Evolutionary conservation across 2,113 vertebrate species (phyloP), one percentile per base, ranked within the genome.

Genomic region (Oreochromis aureus): DNA sequence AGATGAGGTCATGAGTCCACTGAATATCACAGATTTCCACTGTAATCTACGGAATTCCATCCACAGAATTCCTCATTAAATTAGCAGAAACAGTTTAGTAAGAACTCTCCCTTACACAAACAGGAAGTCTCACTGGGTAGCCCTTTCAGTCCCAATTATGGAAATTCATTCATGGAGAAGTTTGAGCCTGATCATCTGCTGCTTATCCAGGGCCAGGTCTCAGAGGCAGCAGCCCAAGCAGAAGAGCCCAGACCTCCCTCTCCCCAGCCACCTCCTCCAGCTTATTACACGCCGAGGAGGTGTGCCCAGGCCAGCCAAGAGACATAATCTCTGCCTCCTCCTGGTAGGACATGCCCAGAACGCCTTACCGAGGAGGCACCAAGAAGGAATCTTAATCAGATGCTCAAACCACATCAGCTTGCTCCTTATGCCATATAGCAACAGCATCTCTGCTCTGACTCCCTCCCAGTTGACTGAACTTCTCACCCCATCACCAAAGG

Each of bases 21-120:
- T 0, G 58, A 61, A 32, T 6, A 61, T 32, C 0, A 61, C 30
- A 61, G 58, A 61, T 61, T 61, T 59, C 56, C 56, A 59, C 24
- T 59, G 56, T 1, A 1, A 24, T 58, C 1, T 16, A 30, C 2
- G 0, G 30, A 61, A 61, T 2, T 34, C 15, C 0, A 0, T 10
- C 58, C 9, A 61, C 15, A 18, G 5, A 61, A 61, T 61, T 34
- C 30, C 59, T 61, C 0, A 36, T 63, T 0, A 63, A 63, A 36
- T 63, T 63, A 34, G 30, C 30, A 63, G 59, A 63, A 63, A 34
- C 30, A 19, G 2, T 63, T 63, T 19, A 63, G 2, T 19, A 34
- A 11, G 30, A 63, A 63, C 16, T 63, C 16, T 34, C 30, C 9
- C 30, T 19, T 34, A 34, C 16, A 63, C 9, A 34, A 63, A 63